Percentiles rank a stretch among this genome's conserved stretches.
phyloP scores from a whole-genome alignment of 37 sponge, comb jelly and placozoan genomes.

The Dysidea cf. avara region DNA sequence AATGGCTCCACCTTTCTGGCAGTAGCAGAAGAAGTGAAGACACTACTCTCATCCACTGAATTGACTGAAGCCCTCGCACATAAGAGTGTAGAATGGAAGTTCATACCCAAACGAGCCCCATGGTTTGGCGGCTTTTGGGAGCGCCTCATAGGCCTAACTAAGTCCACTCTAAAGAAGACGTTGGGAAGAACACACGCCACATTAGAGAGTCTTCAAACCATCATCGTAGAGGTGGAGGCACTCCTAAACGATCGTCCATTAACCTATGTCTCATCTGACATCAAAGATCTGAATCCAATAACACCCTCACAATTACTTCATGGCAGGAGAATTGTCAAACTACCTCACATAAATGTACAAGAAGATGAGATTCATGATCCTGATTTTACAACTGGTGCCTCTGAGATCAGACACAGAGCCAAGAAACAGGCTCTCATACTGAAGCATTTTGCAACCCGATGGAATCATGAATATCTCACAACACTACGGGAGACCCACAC shows the following conservation, averaged over 20 bases:
- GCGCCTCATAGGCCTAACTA: too few species aligned
- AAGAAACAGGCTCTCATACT: too few species aligned
- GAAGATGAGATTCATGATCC: too few species aligned
- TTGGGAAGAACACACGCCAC: too few species aligned
- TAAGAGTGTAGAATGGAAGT: constrained; percentile 13
- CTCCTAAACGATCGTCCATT: constrained; percentile 22
- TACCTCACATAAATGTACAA: background rate
- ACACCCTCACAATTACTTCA: constrained; percentile 25
- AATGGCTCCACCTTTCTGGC: constrained; percentile 36
- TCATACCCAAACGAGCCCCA: too few species aligned
- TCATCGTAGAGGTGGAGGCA: constrained; percentile 10
- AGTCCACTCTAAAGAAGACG: too few species aligned
- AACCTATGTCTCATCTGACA: background rate
- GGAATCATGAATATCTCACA: constrained; percentile 23
- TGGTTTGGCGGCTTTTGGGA: too few species aligned
- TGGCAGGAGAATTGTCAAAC: constrained; percentile 2
- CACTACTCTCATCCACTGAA: too few species aligned
- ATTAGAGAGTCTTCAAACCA: constrained; percentile 1
- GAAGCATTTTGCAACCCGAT: constrained; percentile 30
- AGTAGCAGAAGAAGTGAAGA: constrained; percentile 26
- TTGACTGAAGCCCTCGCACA: constrained; percentile 1
- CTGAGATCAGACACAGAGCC: too few species aligned
- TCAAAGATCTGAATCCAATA: constrained; percentile 3
- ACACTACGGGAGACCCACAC: too few species aligned
- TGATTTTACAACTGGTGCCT: too few species aligned